phyloP scores from a whole-genome alignment of 2,113 vertebrate genomes.

The Phyllostomus hastatus region DNA sequence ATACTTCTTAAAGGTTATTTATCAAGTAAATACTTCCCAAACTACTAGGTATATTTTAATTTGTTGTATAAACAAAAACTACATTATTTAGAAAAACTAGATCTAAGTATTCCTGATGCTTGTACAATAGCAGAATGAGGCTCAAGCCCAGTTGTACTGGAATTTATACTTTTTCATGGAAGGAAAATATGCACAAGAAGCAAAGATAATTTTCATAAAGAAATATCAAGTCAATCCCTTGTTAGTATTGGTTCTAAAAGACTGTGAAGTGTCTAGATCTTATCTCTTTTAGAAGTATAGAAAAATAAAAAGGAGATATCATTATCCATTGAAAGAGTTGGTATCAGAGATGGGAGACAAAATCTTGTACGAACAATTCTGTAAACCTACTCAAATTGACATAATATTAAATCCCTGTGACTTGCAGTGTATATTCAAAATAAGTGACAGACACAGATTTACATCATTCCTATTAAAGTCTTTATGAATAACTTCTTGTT shows the following conservation, averaged over 20 bases:
- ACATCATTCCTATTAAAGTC: background rate
- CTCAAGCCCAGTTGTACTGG: background rate
- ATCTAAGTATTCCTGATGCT: background rate
- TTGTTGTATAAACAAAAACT: background rate
- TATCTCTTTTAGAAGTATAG: background rate
- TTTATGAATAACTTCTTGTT: background rate
- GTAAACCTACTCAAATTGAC: background rate
- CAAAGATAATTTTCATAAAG: conserved; percentile 53
- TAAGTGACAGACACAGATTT: background rate
- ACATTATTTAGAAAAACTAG: background rate
- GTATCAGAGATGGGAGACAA: background rate
- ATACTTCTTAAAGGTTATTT: background rate
- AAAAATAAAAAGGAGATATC: background rate
- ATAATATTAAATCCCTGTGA: background rate
- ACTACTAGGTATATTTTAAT: background rate
- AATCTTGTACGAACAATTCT: background rate
- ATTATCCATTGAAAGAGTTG: background rate
- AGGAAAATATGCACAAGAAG: conserved; percentile 2
- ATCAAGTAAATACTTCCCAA: background rate
- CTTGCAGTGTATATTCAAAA: background rate
- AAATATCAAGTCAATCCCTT: conserved; percentile 49
- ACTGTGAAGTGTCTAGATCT: conserved; percentile 27
- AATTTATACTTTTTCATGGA: conserved; percentile 14
- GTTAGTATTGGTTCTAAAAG: conserved; percentile 42
- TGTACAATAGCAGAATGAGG: background rate